Conservation (phyloP, 2,888 invertebrate genomes). For the Furcula furcula region DNA sequence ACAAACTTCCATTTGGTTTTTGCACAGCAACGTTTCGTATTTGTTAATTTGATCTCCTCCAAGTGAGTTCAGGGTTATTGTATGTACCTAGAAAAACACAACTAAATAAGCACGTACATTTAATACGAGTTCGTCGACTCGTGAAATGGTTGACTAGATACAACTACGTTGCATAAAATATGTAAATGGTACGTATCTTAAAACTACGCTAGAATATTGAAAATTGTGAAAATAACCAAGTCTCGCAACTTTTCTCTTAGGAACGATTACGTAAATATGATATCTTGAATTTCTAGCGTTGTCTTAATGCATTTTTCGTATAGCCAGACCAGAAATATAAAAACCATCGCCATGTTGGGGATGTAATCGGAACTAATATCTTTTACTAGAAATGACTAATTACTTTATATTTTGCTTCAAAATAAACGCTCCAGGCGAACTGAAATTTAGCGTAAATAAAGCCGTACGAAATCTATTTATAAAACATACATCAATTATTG, state of each 20-base stretch:
- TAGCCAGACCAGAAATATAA: too few relatives aligned
- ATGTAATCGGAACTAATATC: too few relatives aligned
- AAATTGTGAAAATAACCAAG: neutral
- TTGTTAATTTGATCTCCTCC: neutral
- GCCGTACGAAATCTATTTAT: too few relatives aligned
- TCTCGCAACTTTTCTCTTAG: neutral
- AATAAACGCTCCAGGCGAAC: too few relatives aligned
- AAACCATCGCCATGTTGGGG: too few relatives aligned
- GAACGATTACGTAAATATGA: neutral
- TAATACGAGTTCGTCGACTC: conserved; percentile 1
- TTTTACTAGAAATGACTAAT: too few relatives aligned
- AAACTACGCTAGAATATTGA: neutral
- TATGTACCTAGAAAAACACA: neutral
- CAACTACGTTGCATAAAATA: neutral
- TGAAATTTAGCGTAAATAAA: too few relatives aligned
- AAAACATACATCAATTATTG: too few relatives aligned
- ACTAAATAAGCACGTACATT: neutral
- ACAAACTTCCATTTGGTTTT: neutral
- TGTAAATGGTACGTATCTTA: neutral
- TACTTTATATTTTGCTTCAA: too few relatives aligned
- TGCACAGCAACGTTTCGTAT: conserved; percentile 16
- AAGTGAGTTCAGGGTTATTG: neutral
- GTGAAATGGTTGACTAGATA: neutral
- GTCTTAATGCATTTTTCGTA: neutral
- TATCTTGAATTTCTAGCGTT: neutral